Evolutionary conservation across 2,888 invertebrate genomes (phyloP), one percentile per base, ranked within the genome.

Genomic region (Mesorhabditis spiculigera): DNA sequence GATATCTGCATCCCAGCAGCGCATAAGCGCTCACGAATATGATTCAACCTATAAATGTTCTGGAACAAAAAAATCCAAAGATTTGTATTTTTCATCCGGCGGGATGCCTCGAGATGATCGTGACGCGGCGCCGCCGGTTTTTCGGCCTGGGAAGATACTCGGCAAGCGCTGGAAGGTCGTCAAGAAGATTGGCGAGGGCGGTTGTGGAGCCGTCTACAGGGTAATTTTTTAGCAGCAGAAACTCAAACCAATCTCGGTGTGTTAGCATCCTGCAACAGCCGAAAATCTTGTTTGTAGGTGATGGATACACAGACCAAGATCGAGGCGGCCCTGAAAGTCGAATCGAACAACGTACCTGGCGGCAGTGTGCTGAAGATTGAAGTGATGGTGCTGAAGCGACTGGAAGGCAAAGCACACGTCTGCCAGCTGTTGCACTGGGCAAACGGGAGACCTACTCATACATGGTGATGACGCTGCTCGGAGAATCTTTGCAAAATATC

Each of bases 121-220:
- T 28, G 28, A 28, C 28, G 28, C 28, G 28, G 28, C 28, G 28
- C 28, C 28, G 28, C 28, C 28, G 28, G 28, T 28, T 28, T 28
- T 28, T 28, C 28, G 28, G 28, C 28, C 28, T 50, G 75, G 75
- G 8, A 75, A 73, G 63, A 68, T 75, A 13, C 67, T 78, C 69
- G 73, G 74, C 5, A 68, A 67, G 64, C 50, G 70, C 45, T 78
- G 76, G 78, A 67, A 74, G 68, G 71, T 78, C 10, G 93, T 96
- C 82, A 95, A 95, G 87, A 97, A 97, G 89, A 94, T 96, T 76
- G 96, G 96, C 71, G 96, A 96, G 90, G 96, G 90, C 70, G 97
- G 96, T 13, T 97, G 97, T 87, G 97, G 97, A 78, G 95, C 94
- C 62, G 97, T 97, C 16, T 97, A 96, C 87, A 95, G 96, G 88